Conservation (phyloP, 2,113 vertebrate species). For the Phoxinus phoxinus region DNA sequence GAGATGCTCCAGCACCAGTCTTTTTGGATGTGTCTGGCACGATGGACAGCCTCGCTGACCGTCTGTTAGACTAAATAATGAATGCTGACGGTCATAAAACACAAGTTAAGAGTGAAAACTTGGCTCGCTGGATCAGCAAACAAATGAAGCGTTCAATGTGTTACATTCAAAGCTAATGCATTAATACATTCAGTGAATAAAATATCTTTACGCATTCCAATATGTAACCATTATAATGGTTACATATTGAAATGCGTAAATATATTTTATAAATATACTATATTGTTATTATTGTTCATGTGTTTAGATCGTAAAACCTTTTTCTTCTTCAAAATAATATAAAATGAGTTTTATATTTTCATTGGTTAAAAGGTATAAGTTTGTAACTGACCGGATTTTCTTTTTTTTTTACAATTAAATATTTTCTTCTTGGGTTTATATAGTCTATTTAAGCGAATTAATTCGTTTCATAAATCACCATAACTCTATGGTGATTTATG, state of each 20-base stretch:
- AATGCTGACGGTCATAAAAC: conserved; percentile 38
- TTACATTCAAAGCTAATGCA: neutral
- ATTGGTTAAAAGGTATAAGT: neutral
- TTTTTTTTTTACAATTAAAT: neutral
- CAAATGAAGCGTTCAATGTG: neutral
- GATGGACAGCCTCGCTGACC: conserved; percentile 46
- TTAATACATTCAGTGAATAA: neutral
- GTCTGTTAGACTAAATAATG: conserved; percentile 52
- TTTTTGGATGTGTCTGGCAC: conserved; percentile 50
- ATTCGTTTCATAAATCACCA: neutral
- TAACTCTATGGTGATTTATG: neutral
- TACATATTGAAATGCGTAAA: too few relatives aligned
- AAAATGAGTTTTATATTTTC: neutral
- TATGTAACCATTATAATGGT: neutral
- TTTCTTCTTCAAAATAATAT: neutral
- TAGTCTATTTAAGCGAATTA: neutral
- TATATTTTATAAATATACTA: neutral
- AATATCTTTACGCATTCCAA: neutral
- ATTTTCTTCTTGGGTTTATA: neutral
- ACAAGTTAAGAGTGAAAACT: conserved; percentile 23
- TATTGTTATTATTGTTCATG: neutral
- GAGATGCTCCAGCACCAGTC: conserved; percentile 29
- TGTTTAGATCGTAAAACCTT: neutral
- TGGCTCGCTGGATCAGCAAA: neutral
- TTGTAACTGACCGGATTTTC: neutral